These are phyloP conservation scores for Halcyon leucocephala DNA, from an alignment of 2,797 vertebrate species.

Conservation along the genomic window DNA sequence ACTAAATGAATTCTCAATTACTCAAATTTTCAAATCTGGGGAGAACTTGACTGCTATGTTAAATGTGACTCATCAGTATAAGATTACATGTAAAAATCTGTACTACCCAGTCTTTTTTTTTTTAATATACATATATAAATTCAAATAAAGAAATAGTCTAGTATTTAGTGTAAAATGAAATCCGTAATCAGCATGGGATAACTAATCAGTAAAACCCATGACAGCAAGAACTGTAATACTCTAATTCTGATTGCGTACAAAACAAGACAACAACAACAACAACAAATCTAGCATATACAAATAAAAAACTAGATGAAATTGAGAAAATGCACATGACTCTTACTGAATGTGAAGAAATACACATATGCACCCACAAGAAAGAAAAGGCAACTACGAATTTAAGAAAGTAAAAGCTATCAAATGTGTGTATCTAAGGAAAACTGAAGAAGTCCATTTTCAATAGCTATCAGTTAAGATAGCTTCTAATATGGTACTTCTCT, in stretches of 20 bases:
- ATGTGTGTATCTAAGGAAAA: background rate
- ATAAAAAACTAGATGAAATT: background rate
- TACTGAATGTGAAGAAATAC: background rate
- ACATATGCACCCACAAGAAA: background rate
- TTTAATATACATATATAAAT: background rate
- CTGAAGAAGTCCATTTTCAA: conserved; percentile 36
- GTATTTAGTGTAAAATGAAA: background rate
- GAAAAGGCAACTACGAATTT: background rate
- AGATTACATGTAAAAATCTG: background rate
- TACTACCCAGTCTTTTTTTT: background rate
- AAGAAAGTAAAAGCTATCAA: conserved; percentile 9
- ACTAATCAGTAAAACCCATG: background rate
- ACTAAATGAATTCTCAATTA: background rate
- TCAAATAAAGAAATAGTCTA: background rate
- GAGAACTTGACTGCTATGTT: background rate
- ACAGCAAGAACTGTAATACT: background rate
- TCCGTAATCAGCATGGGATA: background rate
- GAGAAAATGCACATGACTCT: background rate
- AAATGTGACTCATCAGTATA: background rate
- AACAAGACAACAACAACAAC: background rate
- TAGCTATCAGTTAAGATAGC: background rate
- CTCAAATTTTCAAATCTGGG: background rate
- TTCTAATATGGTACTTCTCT: background rate
- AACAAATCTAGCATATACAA: background rate
- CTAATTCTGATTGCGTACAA: background rate